Base-by-base conservation (phyloP, 2,113 vertebrate species). In the Cyprinodon tularosa region DNA sequence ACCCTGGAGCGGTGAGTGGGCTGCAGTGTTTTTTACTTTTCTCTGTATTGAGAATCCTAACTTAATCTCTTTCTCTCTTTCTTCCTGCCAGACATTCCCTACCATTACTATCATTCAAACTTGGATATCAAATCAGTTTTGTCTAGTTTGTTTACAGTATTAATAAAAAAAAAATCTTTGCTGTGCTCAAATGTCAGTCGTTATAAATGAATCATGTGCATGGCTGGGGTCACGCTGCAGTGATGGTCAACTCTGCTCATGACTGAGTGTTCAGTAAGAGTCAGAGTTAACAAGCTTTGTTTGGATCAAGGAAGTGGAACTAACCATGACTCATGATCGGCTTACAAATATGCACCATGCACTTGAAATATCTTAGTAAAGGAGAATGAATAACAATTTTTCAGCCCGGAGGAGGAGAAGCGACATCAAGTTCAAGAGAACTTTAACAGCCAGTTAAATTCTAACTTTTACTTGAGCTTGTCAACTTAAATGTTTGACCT, bases 211-310 rank as follows among this genome's bases (percentile, higher is more conserved):
- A 72, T 62, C 14, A 0, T 62, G 68, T 47, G 71, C 0, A n/a
- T 62, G 60, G 47, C 10, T 37, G 12, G 47, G 68, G 78, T 71
- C 68, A 71, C 57, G 14, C 29, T 74, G 53, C 12, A 40, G 40
- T 15, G 47, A 66, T 78, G 76, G 78, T 74, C 64, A 62, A 14
- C 67, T 68, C 37, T 68, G 48, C 12, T 47, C 57, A 57, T 47
- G 38, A 77, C 22, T 59, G 64, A 66, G 62, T 57, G 12, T 44
- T 45, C 11, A 65, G 39, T 66, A 3, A 70, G 68, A 71, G 12
- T 80, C 74, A 79, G 69, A 40, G 80, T 84, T 85, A 89, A 85
- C 71, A 71, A 79, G 86, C 83, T 80, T 69, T 62, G 86, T 78
- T 15, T 76, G 63, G 64, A 57, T 66, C 65, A 69, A 63, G 53